Evolutionary conservation across 1,140 invertebrate genomes (phyloP).

Genomic region (Pseudomyrmex sp.): DNA sequence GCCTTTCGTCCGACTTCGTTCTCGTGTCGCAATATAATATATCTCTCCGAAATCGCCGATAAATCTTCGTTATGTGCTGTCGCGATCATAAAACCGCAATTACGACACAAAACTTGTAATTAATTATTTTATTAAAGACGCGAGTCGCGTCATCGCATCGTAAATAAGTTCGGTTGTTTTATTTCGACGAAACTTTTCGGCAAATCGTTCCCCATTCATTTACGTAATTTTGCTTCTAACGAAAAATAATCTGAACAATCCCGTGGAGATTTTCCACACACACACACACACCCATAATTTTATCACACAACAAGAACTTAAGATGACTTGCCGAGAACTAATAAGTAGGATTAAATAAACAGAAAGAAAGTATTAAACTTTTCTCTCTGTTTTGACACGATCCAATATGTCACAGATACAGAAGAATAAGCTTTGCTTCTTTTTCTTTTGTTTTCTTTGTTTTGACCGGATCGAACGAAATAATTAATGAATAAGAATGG

Average conservation of each 20-base stretch:
- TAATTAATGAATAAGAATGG: constrained; percentile 19
- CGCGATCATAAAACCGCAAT: constrained; percentile 2
- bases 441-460: not conserved
- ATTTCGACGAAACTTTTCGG: constrained; percentile 14
- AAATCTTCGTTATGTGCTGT: constrained; percentile 20
- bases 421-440: no score
- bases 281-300: not conserved
- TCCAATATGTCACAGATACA: not conserved
- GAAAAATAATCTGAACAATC: constrained; percentile 19
- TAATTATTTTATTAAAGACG: constrained; percentile 39
- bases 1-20: not conserved
- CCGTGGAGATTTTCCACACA: not conserved
- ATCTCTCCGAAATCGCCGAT: not conserved
- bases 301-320: not conserved
- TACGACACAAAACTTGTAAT: constrained; percentile 26
- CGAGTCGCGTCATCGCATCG: constrained; percentile 21
- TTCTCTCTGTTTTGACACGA: not conserved
- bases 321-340: not conserved
- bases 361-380: not conserved
- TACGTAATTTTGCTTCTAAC: constrained; percentile 44
- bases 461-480: not conserved
- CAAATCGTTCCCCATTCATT: not conserved
- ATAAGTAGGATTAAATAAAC: constrained; percentile 28
- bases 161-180: constrained; percentile 21
- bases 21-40: not conserved